Evolutionary conservation across 2,113 vertebrate species (phyloP), one percentile per base, ranked within the genome.

Genomic region (Circaetus gallicus): DNA sequence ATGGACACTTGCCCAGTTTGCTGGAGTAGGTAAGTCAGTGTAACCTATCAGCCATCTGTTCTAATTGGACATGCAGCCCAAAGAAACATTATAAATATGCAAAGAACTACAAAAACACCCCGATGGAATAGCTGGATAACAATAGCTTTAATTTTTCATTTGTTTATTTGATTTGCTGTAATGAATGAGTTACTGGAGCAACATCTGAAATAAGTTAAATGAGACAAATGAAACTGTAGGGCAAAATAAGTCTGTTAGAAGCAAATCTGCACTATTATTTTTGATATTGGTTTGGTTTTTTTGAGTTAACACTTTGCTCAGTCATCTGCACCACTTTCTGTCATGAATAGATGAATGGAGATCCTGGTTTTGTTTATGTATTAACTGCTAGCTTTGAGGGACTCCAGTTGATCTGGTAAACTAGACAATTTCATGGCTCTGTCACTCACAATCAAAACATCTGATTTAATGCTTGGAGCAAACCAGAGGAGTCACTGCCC

Each of bases 101-200:
- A 95, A 69, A 92, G 85, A 71, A 55, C 49, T 31, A 32, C 24
- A 62, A 61, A 67, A 55, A 55, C 32, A 45, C 62, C 67, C 85
- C 36, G 32, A 71, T 58, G 73, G 92, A 80, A 34, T 66, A 63
- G 97, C 96, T 93, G 95, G 94, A 74, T 97, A 97, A 98, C 98
- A 98, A 98, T 94, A 72, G 91, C 79, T 93, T 98, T 98, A 97
- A 98, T 98, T 98, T 98, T 98, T 98, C 97, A 98, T 98, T 98
- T 98, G 98, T 98, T 98, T 98, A 92, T 97, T 98, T 98, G 97
- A 97, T 98, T 98, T 97, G 90, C 92, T 70, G 76, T 76, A 90
- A 95, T 79, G 89, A 96, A 83, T 82, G 94, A 95, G 95, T 81
- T 91, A 56, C 94, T 82, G 92, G 82, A 92, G 78, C 89, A 50